Evolutionary conservation across 1,140 invertebrate species (phyloP).

Genomic region (Psilanteris sp.): DNA sequence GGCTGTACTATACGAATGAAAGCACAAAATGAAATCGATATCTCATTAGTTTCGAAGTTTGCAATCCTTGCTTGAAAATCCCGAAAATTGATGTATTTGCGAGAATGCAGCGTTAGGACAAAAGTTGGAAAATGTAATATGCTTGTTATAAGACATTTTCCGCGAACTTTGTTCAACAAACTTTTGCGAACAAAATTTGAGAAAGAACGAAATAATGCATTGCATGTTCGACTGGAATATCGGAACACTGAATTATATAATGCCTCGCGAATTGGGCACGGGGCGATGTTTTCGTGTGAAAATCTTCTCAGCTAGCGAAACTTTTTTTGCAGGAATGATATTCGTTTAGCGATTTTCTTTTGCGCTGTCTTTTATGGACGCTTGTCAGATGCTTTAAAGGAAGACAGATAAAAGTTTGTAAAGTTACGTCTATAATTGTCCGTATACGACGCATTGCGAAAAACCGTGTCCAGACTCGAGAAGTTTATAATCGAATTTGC

Average conservation of each 20-base stretch:
- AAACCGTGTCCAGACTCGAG: constrained; percentile 17
- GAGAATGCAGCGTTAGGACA: constrained; percentile 44
- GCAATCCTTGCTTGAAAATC: constrained; percentile 47
- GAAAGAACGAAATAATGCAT: constrained; percentile 59
- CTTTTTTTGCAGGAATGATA: no score
- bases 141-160: constrained; percentile 60
- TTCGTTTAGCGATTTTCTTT: constrained; percentile 29
- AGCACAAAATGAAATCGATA: constrained; percentile 52
- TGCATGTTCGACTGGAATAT: constrained; percentile 47
- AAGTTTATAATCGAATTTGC: constrained; percentile 30
- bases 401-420: constrained; percentile 26
- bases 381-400: constrained; percentile 21
- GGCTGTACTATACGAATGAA: no score
- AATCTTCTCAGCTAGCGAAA: constrained; percentile 16
- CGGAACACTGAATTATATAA: constrained; percentile 49
- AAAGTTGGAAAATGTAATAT: constrained; percentile 63
- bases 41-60: constrained; percentile 54
- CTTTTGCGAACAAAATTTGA: constrained; percentile 54
- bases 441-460: constrained; percentile 12
- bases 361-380: constrained; percentile 23
- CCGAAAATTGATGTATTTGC: constrained; percentile 57
- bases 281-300: constrained; percentile 37
- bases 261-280: constrained; percentile 36
- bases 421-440: no score
- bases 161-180: constrained; percentile 50